A percentile compares a stretch with the other conserved stretches of the same genome.
Conservation (phyloP, 2,113 vertebrate species). For the Brachyistius frenatus region DNA sequence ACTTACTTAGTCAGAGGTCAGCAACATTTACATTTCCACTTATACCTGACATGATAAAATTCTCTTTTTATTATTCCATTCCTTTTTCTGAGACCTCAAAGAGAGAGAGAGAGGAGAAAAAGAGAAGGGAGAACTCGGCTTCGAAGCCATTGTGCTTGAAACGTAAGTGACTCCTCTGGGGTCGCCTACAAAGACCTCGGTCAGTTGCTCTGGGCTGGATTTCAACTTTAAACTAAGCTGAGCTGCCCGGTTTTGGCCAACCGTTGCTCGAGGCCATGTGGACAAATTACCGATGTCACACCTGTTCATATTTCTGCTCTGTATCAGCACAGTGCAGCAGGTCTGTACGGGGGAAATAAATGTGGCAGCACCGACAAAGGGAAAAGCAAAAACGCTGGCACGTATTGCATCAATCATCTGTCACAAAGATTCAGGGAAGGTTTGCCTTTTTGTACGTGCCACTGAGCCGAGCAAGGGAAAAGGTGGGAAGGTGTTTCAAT, state of each 20-base stretch:
- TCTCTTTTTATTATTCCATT: neutral
- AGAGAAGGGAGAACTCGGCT: neutral
- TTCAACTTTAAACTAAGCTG: conserved; percentile 55
- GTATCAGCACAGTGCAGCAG: conserved; percentile 71
- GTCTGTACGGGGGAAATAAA: conserved; percentile 56
- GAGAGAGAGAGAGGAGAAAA: neutral
- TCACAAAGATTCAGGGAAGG: conserved; percentile 25
- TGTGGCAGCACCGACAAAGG: conserved; percentile 49
- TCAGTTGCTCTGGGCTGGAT: conserved; percentile 49
- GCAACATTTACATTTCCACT: neutral
- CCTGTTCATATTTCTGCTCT: conserved; percentile 67
- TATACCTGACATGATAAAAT: neutral
- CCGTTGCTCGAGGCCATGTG: conserved; percentile 48
- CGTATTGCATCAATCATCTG: conserved; percentile 59
- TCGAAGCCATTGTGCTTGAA: conserved; percentile 38
- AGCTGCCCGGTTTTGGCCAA: conserved; percentile 43
- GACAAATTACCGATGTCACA: conserved; percentile 70
- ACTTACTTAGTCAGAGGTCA: neutral
- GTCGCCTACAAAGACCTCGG: conserved; percentile 28
- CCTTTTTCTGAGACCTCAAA: neutral
- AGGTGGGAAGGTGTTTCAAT: conserved; percentile 4
- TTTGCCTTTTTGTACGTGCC: conserved; percentile 13
- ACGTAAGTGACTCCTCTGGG: conserved; percentile 36
- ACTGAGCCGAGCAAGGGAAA: neutral
- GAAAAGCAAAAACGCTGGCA: conserved; percentile 41